Base-by-base conservation (phyloP, 2,888 invertebrate genomes). In the Unio delphinus region DNA sequence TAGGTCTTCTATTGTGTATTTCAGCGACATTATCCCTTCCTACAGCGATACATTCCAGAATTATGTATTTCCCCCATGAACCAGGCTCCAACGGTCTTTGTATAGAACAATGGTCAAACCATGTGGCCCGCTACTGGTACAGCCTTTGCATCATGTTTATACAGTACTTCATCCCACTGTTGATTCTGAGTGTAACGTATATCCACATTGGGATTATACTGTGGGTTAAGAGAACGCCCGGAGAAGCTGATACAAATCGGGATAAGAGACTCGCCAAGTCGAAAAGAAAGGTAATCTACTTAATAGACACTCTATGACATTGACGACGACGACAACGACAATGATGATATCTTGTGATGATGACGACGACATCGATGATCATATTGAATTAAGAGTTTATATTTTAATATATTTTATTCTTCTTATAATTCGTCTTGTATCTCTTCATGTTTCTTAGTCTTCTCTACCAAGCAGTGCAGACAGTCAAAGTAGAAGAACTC, bases 211-310 rank as follows among this genome's bases (percentile, higher is more conserved):
- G 95, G 0, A 92, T 94, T 63, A 94, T 95, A 23, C 95, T 97
- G 59, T 96, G 96, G 95, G 95, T 95, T 26, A 94, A 95, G 78
- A 91, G 94, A 59, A 94, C 95, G 17, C 96, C 96, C 0, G 96
- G 96, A 0, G 96, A 96, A 89, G 96, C 96, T 0, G 95, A 96
- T 87, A 94, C 94, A 72, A 93, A 92, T 7, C 91, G 96, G 58
- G 96, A 96, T 90, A 93, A 94, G 76, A 92, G 95, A 64, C 93
- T 96, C 91, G 95, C 95, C 18, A 93, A 93, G 77, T 95, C 96
- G 3, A 96, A 96, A 89, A 92, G 94, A 90, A 96, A 96, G 94
- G 96, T 96, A 91, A 90, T 64, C 57, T 57, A 23, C 2, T 58
- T 60, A 55, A 61, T n/a, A 17, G 17, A 28, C 45, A 0, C 26